Conservation (phyloP, 1,140 invertebrate species). For the Whitmania pigra region DNA sequence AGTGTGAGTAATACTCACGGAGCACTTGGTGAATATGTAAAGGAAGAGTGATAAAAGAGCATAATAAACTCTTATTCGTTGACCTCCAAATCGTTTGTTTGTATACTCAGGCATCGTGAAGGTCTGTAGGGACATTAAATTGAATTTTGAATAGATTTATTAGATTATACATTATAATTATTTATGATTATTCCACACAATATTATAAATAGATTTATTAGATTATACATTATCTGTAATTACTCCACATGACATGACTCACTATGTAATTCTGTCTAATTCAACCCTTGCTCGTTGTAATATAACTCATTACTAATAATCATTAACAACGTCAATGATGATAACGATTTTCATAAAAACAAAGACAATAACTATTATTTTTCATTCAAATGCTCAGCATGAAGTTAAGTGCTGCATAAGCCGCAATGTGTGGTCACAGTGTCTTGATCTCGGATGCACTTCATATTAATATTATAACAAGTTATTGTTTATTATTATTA, state of each 20-base stretch:
- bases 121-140: slow-evolving; percentile 34
- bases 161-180: neutral
- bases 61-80: slow-evolving; percentile 49
- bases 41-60: slow-evolving; percentile 49
- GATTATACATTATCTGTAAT: neutral
- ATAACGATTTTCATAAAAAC: no score
- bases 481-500: no score
- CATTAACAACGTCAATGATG: no score
- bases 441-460: no score
- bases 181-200: neutral
- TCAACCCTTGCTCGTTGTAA: no score
- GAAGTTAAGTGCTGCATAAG: no score
- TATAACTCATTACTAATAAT: no score
- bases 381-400: no score
- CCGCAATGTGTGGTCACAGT: no score
- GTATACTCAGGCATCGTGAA: slow-evolving; percentile 54
- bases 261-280: neutral
- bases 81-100: slow-evolving; percentile 49
- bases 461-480: no score
- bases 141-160: neutral
- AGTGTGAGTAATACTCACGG: slow-evolving; percentile 40
- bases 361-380: no score
- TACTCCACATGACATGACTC: neutral
- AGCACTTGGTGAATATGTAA: slow-evolving; percentile 54
- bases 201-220: neutral